Evolutionary conservation across 2,113 vertebrate genomes (phyloP).

Genomic region (Theristicus caerulescens): DNA sequence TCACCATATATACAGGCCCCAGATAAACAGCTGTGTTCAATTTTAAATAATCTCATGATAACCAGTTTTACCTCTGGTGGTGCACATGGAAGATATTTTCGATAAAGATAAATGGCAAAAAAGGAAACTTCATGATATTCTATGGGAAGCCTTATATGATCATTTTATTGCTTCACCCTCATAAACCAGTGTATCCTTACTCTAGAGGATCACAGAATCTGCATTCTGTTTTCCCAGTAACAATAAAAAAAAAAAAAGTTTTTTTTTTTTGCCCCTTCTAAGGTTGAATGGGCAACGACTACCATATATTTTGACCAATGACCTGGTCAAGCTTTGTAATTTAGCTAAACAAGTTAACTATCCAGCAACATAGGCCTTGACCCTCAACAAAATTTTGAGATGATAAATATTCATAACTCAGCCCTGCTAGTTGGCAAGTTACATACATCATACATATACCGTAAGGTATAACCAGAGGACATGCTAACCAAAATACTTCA

Average conservation of each 20-base stretch:
- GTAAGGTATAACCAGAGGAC: too few relatives aligned
- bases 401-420: neutral
- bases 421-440: neutral
- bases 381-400: neutral
- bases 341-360: neutral
- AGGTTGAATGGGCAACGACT: neutral
- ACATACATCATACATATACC: neutral
- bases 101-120: neutral
- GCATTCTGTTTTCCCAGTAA: neutral
- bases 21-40: neutral
- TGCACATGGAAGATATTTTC: neutral
- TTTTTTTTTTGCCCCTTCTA: neutral
- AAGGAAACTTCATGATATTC: neutral
- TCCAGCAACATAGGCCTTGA: neutral
- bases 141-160: neutral
- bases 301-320: neutral
- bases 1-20: neutral
- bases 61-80: neutral
- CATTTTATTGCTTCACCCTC: neutral
- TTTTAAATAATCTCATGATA: neutral
- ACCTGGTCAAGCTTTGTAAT: neutral
- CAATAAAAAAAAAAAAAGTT: neutral
- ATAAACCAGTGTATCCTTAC: neutral
- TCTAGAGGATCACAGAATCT: neutral
- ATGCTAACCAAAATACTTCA: neutral